phyloP scores from a whole-genome alignment of 2,113 vertebrate genomes.

The Neomonachus schauinslandi region DNA sequence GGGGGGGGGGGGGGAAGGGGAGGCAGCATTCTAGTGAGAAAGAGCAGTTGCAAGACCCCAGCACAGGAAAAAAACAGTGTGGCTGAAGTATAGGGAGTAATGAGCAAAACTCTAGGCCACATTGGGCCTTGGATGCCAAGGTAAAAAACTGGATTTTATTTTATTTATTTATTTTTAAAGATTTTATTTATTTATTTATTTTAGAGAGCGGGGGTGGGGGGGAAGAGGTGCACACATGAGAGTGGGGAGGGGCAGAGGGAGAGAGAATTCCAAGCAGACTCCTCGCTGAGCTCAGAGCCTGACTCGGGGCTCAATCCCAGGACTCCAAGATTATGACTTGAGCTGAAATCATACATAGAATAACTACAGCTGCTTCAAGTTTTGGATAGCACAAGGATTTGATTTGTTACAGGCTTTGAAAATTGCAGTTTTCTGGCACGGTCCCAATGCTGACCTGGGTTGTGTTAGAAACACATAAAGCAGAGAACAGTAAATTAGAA shows the following conservation, averaged over 20 bases:
- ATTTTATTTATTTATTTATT: neutral
- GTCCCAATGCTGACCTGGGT: neutral
- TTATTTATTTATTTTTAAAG: neutral
- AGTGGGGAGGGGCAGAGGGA: neutral
- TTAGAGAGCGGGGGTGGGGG: neutral
- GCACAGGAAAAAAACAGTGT: neutral
- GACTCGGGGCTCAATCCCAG: neutral
- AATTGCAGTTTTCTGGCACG: neutral
- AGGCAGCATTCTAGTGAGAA: neutral
- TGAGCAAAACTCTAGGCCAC: neutral
- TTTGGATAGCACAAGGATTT: slow-evolving; percentile 14
- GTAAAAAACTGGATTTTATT: neutral
- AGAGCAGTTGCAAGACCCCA: neutral
- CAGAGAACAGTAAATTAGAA: neutral
- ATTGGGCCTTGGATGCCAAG: neutral
- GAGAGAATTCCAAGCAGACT: neutral
- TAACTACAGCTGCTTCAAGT: neutral
- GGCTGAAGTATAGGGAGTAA: neutral
- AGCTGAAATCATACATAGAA: neutral
- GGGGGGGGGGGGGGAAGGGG: accelerated
- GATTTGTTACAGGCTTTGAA: neutral
- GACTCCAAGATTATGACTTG: neutral
- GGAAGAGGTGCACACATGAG: neutral
- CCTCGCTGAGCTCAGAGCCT: neutral
- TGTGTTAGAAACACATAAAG: slow-evolving; percentile 15